Percentiles rank a stretch among this genome's conserved stretches.
Conservation (phyloP, 1,140 invertebrate genomes). For the Tetranychus urticae region DNA sequence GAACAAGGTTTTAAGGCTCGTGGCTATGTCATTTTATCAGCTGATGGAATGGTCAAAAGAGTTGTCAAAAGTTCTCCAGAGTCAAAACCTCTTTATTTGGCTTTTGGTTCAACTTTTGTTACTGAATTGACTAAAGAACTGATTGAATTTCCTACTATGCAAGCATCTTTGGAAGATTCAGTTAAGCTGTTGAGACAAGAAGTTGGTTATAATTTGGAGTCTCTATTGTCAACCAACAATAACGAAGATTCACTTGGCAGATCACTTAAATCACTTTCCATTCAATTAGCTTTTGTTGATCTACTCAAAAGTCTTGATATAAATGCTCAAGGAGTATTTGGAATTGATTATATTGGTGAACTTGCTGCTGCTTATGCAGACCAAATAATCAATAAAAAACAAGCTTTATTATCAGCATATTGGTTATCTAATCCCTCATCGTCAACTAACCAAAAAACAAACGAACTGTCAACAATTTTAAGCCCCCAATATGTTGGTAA, state of each 20-base stretch:
- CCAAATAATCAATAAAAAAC: constrained; percentile 26
- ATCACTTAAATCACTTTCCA: constrained; percentile 72
- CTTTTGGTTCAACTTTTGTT: constrained; percentile 88
- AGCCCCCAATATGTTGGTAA: constrained; percentile 23
- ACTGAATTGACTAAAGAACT: constrained; percentile 71
- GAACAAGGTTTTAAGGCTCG: constrained; percentile 7
- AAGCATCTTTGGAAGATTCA: constrained; percentile 42
- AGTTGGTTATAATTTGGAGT: constrained; percentile 38
- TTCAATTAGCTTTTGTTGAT: constrained; percentile 29
- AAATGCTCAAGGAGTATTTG: constrained; percentile 28
- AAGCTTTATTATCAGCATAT: constrained; percentile 29
- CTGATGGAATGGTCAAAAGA: neutral
- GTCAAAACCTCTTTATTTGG: neutral
- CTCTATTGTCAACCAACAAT: constrained; percentile 49
- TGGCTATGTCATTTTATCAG: constrained; percentile 5
- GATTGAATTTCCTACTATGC: constrained; percentile 51
- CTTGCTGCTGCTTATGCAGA: constrained; percentile 31
- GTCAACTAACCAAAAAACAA: neutral
- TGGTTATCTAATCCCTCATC: constrained; percentile 17
- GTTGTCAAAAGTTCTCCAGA: constrained; percentile 26
- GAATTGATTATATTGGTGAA: constrained; percentile 26
- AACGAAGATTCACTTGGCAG: constrained; percentile 53
- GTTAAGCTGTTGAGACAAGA: constrained; percentile 39
- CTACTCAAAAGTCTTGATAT: constrained; percentile 21
- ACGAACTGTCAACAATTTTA: constrained; percentile 62